Percentiles rank a stretch among this genome's conserved stretches.
Conservation (phyloP, 2,113 vertebrate genomes). For the Perca flavescens region DNA sequence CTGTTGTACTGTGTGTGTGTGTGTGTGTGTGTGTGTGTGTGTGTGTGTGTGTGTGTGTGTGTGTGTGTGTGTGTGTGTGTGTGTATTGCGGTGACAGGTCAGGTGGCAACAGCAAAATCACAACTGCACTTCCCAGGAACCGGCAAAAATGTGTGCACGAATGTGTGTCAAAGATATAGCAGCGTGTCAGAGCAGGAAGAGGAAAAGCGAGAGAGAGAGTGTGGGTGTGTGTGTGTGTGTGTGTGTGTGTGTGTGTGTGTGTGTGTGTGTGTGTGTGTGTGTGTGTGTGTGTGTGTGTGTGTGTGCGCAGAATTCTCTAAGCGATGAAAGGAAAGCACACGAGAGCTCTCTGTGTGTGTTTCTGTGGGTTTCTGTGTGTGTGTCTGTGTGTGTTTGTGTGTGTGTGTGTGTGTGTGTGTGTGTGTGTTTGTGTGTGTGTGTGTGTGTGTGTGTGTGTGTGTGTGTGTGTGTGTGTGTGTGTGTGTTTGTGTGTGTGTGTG, state of each 20-base stretch:
- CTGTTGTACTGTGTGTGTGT: neutral
- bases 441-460: constrained; percentile 31
- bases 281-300: constrained; percentile 8
- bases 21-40: constrained; percentile 13
- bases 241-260: neutral
- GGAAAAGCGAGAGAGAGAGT: constrained; percentile 38
- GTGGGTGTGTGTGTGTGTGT: constrained; percentile 7
- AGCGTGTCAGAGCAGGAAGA: constrained; percentile 58
- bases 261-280: too few relatives aligned
- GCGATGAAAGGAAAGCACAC: constrained; percentile 42
- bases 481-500: constrained; percentile 40
- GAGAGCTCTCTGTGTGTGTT: constrained; percentile 10
- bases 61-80: constrained; percentile 10
- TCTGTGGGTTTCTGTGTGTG: constrained; percentile 10
- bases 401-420: constrained; percentile 47
- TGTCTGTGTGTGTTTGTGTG: constrained; percentile 33
- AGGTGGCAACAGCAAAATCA: constrained; percentile 63
- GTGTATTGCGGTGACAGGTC: constrained; percentile 50
- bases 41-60: constrained; percentile 11
- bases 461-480: constrained; percentile 40
- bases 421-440: constrained; percentile 12
- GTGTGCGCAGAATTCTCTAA: constrained; percentile 29
- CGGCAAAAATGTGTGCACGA: constrained; percentile 43
- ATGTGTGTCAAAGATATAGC: constrained; percentile 60
- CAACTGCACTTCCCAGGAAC: constrained; percentile 62